Evolutionary conservation across 2,113 vertebrate species (phyloP).

Genomic region (Dunckerocampus dactyliophorus): DNA sequence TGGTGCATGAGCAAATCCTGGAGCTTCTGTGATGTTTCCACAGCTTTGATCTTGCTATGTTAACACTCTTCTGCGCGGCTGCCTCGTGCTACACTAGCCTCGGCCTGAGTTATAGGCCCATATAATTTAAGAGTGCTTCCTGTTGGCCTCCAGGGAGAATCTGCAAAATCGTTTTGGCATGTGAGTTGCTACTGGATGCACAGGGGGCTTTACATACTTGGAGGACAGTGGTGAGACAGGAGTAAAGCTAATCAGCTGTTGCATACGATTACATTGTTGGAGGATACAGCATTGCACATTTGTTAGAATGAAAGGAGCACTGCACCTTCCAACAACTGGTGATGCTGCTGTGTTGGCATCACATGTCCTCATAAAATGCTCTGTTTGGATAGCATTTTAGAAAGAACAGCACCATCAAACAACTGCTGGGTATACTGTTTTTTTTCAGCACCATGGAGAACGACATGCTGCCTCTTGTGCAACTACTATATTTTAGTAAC

Average conservation of each 20-base stretch:
- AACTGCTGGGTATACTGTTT: background rate
- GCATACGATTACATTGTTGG: background rate
- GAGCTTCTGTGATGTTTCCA: conserved; percentile 52
- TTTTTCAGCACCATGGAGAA: conserved; percentile 65
- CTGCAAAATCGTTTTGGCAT: conserved; percentile 51
- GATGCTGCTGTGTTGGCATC: background rate
- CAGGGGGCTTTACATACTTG: conserved; percentile 15
- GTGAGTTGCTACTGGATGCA: conserved; percentile 34
- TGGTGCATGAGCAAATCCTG: conserved; percentile 44
- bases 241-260: background rate
- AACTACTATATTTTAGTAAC: conserved; percentile 29
- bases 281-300: background rate
- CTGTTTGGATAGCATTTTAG: conserved; percentile 2
- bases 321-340: background rate
- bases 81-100: conserved; percentile 23
- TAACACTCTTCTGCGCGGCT: conserved; percentile 38
- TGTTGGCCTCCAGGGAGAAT: conserved; percentile 34
- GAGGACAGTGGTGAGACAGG: background rate
- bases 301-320: background rate
- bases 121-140: conserved; percentile 36
- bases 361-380: conserved; percentile 2
- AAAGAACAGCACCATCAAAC: background rate
- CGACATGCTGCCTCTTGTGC: conserved; percentile 20
- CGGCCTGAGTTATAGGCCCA: conserved; percentile 10
- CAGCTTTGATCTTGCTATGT: conserved; percentile 53